A percentile compares a stretch with the other conserved stretches of the same genome.
phyloP scores from a whole-genome alignment of 2,797 vertebrate genomes.

The Argya squamiceps region DNA sequence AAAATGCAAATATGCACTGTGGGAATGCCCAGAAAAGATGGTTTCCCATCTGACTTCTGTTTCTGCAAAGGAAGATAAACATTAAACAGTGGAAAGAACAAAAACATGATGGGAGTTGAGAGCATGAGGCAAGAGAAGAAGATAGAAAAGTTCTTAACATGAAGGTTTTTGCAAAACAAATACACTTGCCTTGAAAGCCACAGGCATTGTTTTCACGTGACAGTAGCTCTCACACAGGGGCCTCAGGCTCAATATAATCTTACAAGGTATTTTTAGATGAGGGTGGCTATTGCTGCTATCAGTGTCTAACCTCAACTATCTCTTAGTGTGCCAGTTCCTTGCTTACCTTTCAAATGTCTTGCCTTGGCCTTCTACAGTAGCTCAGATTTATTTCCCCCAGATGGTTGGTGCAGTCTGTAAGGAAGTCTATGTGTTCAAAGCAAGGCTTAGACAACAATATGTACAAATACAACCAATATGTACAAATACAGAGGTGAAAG shows the following conservation, averaged over 20 bases:
- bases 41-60: constrained; percentile 22
- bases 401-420: background rate
- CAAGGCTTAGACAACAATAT: background rate
- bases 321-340: background rate
- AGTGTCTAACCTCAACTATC: constrained; percentile 13
- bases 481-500: background rate
- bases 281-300: constrained; percentile 17
- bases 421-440: background rate
- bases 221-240: background rate
- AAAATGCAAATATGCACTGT: constrained; percentile 57
- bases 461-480: no score
- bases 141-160: background rate
- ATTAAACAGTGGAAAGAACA: constrained; percentile 26
- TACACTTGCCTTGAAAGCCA: background rate
- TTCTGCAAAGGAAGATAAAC: constrained; percentile 38
- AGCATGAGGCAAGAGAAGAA: background rate
- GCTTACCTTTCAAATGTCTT: constrained; percentile 8
- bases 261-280: constrained; percentile 44
- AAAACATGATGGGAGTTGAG: background rate
- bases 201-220: constrained; percentile 1
- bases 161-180: background rate
- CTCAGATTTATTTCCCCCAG: background rate
- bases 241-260: background rate
- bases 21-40: constrained; percentile 47
- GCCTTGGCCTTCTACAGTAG: background rate